phyloP scores from a whole-genome alignment of 2,888 invertebrate genomes.

The Himalopsyche japonica region DNA sequence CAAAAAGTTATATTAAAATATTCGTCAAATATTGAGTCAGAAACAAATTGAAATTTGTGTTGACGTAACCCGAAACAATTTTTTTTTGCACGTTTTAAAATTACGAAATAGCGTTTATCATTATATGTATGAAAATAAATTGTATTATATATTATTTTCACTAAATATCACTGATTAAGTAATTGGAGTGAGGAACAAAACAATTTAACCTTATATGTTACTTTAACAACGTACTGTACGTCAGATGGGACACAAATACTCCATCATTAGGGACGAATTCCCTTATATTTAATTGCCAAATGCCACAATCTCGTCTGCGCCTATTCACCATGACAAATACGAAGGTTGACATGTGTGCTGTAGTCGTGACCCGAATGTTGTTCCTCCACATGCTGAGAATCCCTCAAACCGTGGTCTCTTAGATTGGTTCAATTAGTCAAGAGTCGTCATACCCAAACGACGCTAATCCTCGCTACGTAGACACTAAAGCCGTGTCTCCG shows the following conservation, averaged over 20 bases:
- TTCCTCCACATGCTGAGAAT: background rate
- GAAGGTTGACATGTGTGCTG: conserved; percentile 5
- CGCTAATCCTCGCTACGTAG: background rate
- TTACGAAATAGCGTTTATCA: too few species aligned
- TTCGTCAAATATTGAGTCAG: too few species aligned
- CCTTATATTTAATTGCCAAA: background rate
- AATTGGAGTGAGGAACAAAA: background rate
- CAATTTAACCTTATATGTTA: background rate
- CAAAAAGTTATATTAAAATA: too few species aligned
- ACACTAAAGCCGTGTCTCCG: background rate
- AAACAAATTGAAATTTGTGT: too few species aligned
- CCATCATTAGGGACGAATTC: background rate
- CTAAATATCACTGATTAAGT: too few species aligned
- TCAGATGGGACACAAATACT: background rate
- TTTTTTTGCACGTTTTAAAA: too few species aligned
- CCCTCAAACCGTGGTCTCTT: conserved; percentile 29
- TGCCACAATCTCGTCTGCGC: background rate
- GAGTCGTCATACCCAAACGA: conserved; percentile 36
- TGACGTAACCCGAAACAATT: too few species aligned
- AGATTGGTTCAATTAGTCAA: conserved; percentile 39
- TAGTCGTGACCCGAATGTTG: conserved; percentile 7
- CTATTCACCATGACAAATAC: conserved; percentile 4
- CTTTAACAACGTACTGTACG: background rate
- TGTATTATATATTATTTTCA: too few species aligned
- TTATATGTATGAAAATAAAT: too few species aligned